Conservation (phyloP, 2,888 invertebrate species). For the Polydrusus cervinus region DNA sequence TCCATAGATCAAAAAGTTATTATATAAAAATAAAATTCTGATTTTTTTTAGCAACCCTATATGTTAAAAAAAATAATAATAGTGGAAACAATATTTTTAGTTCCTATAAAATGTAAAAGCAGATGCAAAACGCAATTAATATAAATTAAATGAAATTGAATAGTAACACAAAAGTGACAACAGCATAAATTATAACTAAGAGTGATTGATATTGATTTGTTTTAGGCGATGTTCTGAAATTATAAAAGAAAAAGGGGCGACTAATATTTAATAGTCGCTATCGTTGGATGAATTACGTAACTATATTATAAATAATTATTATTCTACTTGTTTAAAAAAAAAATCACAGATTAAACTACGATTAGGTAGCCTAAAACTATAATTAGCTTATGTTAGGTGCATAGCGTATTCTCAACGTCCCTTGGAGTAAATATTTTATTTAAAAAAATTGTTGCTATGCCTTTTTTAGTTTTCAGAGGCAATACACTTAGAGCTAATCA, state of each 20-base stretch:
- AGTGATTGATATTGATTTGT: not conserved
- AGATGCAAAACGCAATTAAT: too few species aligned
- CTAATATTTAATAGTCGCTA: constrained; percentile 38
- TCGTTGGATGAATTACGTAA: constrained; percentile 49
- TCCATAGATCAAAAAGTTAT: too few species aligned
- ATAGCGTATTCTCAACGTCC: constrained; percentile 58
- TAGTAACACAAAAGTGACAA: not conserved
- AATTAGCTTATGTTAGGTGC: constrained; percentile 54
- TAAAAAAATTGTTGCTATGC: constrained; percentile 19
- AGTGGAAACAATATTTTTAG: too few species aligned
- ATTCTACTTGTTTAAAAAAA: constrained; percentile 62
- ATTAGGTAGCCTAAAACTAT: constrained; percentile 60
- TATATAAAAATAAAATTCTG: too few species aligned
- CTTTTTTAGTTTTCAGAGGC: constrained; percentile 13
- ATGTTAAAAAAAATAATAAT: too few species aligned
- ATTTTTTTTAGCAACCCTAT: too few species aligned
- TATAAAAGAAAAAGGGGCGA: constrained; percentile 49
- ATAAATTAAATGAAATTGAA: not conserved
- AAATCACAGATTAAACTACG: constrained; percentile 69
- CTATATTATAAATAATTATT: constrained; percentile 59
- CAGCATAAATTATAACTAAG: not conserved
- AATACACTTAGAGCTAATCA: not conserved
- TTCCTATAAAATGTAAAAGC: too few species aligned
- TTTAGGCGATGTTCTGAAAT: constrained; percentile 42
- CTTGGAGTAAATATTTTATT: constrained; percentile 32